A percentile compares a stretch with the other conserved stretches of the same genome.
Evolutionary conservation across 2,797 vertebrate genomes (phyloP).

Genomic region (Uromys caudimaculatus): DNA sequence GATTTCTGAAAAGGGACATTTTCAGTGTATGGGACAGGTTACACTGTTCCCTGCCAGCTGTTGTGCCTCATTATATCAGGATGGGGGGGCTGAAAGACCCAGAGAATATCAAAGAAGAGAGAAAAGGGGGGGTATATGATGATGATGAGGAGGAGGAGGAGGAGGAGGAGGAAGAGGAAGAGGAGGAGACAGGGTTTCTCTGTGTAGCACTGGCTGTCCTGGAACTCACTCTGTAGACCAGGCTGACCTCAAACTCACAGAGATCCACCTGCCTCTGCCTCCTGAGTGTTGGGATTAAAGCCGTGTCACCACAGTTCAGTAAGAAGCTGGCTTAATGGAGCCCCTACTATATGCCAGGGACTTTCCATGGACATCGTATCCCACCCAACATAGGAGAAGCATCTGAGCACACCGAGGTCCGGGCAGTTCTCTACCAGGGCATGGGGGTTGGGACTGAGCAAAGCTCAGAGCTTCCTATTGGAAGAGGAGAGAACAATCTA

Average conservation of each 20-base stretch:
- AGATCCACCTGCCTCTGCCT: not conserved
- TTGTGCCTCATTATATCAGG: not conserved
- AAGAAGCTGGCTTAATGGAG: not conserved
- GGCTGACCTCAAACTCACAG: not conserved
- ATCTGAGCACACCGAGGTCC: not conserved
- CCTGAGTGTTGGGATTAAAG: not conserved
- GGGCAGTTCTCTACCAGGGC: not conserved
- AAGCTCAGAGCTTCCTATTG: not conserved
- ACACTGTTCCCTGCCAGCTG: not conserved
- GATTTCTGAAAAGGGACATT: not conserved
- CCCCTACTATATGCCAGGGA: not conserved
- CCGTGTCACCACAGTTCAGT: no score
- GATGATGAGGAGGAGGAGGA: no score
- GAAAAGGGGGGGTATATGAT: not conserved
- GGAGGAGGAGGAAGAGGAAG: no score
- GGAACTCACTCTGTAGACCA: not conserved
- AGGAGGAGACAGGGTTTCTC: not conserved
- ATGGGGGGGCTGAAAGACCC: no score
- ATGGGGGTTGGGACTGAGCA: not conserved
- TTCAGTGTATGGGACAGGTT: not conserved
- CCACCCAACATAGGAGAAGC: fast-evolving
- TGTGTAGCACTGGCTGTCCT: not conserved
- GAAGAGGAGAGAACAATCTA: not conserved
- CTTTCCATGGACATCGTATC: fast-evolving
- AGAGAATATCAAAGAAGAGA: not conserved